Conservation (phyloP, 2,888 invertebrate genomes). For the Diloba caeruleocephala region DNA sequence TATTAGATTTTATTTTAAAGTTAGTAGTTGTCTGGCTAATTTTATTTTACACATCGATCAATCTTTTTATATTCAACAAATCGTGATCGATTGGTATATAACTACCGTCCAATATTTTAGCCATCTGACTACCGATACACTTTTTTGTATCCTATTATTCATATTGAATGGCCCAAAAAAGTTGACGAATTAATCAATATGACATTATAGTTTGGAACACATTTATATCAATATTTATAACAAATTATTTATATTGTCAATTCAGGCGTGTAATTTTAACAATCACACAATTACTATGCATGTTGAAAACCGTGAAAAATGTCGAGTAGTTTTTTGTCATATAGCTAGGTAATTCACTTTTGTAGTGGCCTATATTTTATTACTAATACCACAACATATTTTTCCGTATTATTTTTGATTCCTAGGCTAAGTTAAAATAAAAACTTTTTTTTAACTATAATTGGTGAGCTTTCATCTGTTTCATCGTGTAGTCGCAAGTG, state of each 20-base stretch:
- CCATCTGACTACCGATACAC: neutral
- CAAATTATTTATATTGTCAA: slow-evolving; percentile 13
- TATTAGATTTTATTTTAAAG: slow-evolving; percentile 10
- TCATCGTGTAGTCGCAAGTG: too few species aligned
- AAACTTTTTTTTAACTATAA: too few species aligned
- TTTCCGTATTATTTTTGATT: too few species aligned
- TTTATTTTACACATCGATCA: slow-evolving; percentile 20
- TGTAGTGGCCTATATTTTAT: too few species aligned
- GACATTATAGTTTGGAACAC: neutral
- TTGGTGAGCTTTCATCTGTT: too few species aligned
- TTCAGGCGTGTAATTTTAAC: slow-evolving; percentile 4
- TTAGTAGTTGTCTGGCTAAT: neutral
- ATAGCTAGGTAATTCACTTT: neutral
- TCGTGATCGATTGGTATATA: slow-evolving; percentile 32
- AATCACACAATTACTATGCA: slow-evolving; percentile 1
- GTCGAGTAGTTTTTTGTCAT: neutral
- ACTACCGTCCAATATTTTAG: slow-evolving; percentile 12
- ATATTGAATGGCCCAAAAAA: slow-evolving; percentile 8
- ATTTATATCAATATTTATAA: neutral
- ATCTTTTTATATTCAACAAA: slow-evolving; percentile 24
- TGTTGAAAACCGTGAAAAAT: slow-evolving; percentile 1
- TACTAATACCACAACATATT: too few species aligned
- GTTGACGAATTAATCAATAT: slow-evolving; percentile 8
- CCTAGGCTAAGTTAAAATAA: too few species aligned
- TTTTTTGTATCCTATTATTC: slow-evolving; percentile 14